Conservation (phyloP, 2,797 vertebrate species). For the Synaphobranchus kaupii region DNA sequence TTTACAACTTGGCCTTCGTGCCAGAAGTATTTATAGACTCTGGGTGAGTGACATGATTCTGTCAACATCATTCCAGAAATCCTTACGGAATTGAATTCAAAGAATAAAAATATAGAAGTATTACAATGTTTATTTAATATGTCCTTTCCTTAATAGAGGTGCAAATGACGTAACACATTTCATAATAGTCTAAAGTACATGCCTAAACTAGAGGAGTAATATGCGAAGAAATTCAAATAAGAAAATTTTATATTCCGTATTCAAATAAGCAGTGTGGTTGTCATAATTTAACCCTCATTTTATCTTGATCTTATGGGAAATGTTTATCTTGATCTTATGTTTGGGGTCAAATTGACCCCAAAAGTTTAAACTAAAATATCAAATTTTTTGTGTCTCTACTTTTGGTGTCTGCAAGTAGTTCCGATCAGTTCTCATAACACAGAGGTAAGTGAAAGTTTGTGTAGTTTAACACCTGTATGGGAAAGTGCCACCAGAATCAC, state of each 20-base stretch:
- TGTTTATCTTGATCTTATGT: too few relatives aligned
- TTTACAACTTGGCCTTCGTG: conserved; percentile 1
- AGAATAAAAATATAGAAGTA: neutral
- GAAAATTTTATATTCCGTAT: neutral
- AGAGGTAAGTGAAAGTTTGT: too few relatives aligned
- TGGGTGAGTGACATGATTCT: neutral
- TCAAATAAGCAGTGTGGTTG: neutral
- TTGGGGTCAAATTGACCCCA: too few relatives aligned
- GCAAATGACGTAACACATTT: neutral
- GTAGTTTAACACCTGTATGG: too few relatives aligned
- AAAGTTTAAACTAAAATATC: too few relatives aligned
- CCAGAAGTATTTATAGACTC: conserved; percentile 20
- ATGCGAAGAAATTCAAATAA: neutral
- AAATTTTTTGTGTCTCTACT: too few relatives aligned
- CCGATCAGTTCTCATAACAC: too few relatives aligned
- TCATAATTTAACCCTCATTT: too few relatives aligned
- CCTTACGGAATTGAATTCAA: neutral
- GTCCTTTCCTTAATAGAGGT: neutral
- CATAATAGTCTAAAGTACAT: neutral
- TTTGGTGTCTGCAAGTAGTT: too few relatives aligned
- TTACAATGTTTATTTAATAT: neutral
- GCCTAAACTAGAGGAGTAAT: neutral
- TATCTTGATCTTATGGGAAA: too few relatives aligned
- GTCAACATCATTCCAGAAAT: conserved; percentile 12
- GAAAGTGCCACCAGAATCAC: too few relatives aligned